phyloP scores from a whole-genome alignment of 1,140 invertebrate genomes.

The Apis dorsata region DNA sequence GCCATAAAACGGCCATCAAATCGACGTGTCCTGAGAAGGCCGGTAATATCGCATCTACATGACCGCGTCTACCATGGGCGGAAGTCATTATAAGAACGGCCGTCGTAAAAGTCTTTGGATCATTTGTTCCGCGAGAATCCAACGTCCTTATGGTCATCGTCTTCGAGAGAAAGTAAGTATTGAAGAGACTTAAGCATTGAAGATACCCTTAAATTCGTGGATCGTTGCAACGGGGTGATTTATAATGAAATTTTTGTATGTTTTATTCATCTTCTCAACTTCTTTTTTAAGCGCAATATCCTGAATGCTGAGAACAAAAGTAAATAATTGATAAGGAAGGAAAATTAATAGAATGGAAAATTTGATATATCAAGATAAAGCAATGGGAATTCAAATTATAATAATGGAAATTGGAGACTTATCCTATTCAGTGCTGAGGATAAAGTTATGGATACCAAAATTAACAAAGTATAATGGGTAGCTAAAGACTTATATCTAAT shows the following conservation, averaged over 20 bases:
- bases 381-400: no score
- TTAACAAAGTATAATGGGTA: no score
- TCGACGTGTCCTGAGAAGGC: background rate
- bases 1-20: slow-evolving; percentile 24
- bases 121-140: slow-evolving; percentile 48
- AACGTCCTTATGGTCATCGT: slow-evolving; percentile 33
- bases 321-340: no score
- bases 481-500: no score
- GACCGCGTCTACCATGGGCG: background rate
- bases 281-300: background rate
- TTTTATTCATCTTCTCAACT: background rate
- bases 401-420: no score
- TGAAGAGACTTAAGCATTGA: background rate
- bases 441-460: no score
- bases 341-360: no score
- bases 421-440: no score
- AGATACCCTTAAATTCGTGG: background rate
- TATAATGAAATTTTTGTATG: background rate
- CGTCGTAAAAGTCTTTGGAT: slow-evolving; percentile 45
- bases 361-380: no score
- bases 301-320: no score
- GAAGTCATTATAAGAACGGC: slow-evolving; percentile 26
- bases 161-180: background rate
- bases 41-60: background rate
- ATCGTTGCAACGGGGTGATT: background rate